Evolutionary conservation across 2,888 invertebrate species (phyloP).

Genomic region (Chloromyia formosa): DNA sequence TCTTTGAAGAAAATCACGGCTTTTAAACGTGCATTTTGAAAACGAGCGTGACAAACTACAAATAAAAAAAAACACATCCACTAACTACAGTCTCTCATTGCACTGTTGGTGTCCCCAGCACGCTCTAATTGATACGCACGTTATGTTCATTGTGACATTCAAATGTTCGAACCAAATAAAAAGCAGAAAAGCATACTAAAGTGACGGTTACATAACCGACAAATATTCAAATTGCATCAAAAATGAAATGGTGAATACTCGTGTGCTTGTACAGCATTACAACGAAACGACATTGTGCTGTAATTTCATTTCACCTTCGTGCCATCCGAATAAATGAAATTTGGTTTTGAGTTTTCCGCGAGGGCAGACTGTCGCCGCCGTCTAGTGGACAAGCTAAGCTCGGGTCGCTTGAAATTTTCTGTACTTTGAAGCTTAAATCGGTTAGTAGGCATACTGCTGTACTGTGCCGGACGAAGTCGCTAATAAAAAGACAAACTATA

Average conservation of each 20-base stretch:
- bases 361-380: not conserved
- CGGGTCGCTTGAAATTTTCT: not conserved
- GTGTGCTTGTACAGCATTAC: not conserved
- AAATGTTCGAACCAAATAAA: constrained; percentile 1
- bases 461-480: not conserved
- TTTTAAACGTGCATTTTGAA: no score
- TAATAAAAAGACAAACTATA: constrained; percentile 4
- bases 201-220: not conserved
- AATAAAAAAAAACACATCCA: no score
- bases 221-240: constrained; percentile 22
- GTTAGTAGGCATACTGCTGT: not conserved
- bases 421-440: not conserved
- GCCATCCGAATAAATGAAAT: constrained; percentile 31
- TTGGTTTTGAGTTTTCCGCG: not conserved
- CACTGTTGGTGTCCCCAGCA: no score
- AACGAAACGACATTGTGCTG: constrained; percentile 3
- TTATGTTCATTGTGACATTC: constrained; percentile 2
- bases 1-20: no score
- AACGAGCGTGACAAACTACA: no score
- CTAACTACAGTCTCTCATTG: no score
- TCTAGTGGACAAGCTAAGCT: not conserved
- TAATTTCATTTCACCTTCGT: constrained; percentile 30
- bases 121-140: constrained; percentile 20
- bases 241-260: not conserved
- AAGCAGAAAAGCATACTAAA: not conserved